Percentiles rank a stretch among this genome's conserved stretches.
Conservation (phyloP, 2,797 vertebrate species). For the Brotula barbata region DNA sequence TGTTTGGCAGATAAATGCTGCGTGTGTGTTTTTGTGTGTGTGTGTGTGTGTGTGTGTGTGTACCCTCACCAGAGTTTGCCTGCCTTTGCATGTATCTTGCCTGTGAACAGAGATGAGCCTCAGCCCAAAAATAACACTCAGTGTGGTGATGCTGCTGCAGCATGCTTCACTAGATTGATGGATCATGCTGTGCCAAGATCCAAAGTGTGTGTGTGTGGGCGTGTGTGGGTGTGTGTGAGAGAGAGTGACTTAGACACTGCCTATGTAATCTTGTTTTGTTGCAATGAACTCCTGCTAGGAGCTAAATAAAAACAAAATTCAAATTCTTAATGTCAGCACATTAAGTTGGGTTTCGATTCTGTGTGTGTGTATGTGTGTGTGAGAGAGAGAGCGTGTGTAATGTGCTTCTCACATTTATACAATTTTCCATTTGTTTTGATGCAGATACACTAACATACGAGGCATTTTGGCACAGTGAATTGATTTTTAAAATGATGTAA, state of each 20-base stretch:
- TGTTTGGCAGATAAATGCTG: background rate
- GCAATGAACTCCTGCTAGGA: slow-evolving; percentile 24
- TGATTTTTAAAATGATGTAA: background rate
- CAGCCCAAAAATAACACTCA: slow-evolving; percentile 76
- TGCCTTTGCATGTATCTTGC: slow-evolving; percentile 54
- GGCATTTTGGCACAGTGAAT: slow-evolving; percentile 37
- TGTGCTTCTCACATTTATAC: slow-evolving; percentile 17
- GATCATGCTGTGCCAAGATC: slow-evolving; percentile 62
- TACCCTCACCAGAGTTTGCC: slow-evolving; percentile 26
- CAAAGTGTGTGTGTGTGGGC: slow-evolving; percentile 46
- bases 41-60: slow-evolving; percentile 4
- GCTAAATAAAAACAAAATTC: slow-evolving; percentile 18
- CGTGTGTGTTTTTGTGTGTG: slow-evolving; percentile 1
- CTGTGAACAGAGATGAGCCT: slow-evolving; percentile 65
- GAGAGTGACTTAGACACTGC: slow-evolving; percentile 4
- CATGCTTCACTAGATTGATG: slow-evolving; percentile 66
- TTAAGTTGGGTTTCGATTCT: background rate
- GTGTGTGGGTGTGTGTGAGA: slow-evolving; percentile 23
- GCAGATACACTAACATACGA: slow-evolving; percentile 22
- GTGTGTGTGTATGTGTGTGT: slow-evolving; percentile 12
- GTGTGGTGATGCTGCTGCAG: slow-evolving; percentile 61
- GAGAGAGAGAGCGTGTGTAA: background rate
- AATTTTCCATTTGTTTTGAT: slow-evolving; percentile 31
- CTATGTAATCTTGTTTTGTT: slow-evolving; percentile 34
- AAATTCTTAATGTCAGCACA: slow-evolving; percentile 12